phyloP scores from a whole-genome alignment of 1,140 invertebrate genomes.

The Bombyx mandarina region DNA sequence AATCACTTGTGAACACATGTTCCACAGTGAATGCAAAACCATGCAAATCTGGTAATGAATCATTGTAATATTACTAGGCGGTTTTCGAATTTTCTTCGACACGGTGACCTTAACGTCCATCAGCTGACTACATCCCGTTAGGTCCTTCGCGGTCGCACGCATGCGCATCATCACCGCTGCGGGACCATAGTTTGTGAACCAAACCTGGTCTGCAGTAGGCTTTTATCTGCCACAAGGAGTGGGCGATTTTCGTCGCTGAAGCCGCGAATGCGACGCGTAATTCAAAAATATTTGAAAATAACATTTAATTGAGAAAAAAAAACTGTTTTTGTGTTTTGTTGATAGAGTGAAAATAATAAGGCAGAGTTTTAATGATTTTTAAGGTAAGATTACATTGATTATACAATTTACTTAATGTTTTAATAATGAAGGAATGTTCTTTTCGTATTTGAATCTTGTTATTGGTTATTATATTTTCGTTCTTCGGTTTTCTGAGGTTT shows the following conservation, averaged over 20 bases:
- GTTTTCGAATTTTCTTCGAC: slow-evolving; percentile 24
- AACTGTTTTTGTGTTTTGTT: no score
- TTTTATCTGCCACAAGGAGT: slow-evolving; percentile 7
- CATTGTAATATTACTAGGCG: slow-evolving; percentile 3
- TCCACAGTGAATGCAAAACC: neutral
- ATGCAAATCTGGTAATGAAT: neutral
- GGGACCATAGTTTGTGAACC: slow-evolving; percentile 17
- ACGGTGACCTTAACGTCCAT: slow-evolving; percentile 54
- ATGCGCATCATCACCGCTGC: slow-evolving; percentile 26
- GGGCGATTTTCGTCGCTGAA: slow-evolving; percentile 8
- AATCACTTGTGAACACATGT: no score
- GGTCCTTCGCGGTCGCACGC: slow-evolving; percentile 14
- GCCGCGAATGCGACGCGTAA: slow-evolving; percentile 1
- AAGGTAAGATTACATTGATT: no score
- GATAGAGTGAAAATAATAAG: no score
- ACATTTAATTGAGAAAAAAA: no score
- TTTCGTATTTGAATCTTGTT: no score
- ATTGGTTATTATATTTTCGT: no score
- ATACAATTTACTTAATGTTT: no score
- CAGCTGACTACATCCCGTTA: slow-evolving; percentile 50
- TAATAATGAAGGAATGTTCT: no score
- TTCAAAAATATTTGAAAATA: neutral
- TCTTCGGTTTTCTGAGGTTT: neutral
- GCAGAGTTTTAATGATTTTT: no score
- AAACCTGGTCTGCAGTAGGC: slow-evolving; percentile 24